These are phyloP conservation scores for Amblyjoppa fuscipennis DNA, from an alignment of 2,888 invertebrate species.

Conservation along the genomic window DNA sequence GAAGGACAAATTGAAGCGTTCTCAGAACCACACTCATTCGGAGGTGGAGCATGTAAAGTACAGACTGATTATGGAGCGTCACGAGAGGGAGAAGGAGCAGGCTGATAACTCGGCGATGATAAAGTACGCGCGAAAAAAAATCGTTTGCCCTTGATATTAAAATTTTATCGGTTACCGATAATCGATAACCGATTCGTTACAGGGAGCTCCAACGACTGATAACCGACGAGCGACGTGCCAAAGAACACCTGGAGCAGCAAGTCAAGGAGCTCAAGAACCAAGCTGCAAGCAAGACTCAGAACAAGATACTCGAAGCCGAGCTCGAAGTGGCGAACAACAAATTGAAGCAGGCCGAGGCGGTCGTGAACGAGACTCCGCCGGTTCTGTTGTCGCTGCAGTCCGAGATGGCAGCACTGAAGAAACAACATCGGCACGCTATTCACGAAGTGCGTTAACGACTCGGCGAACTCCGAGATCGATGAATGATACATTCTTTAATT, in stretches of 20 bases:
- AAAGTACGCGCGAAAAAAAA: slow-evolving; percentile 85
- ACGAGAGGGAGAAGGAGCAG: slow-evolving; percentile 93
- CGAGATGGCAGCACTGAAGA: slow-evolving; percentile 91
- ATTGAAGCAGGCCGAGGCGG: slow-evolving; percentile 89
- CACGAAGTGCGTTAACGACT: slow-evolving; percentile 86
- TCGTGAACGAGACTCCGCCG: slow-evolving; percentile 88
- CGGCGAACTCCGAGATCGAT: slow-evolving; percentile 33
- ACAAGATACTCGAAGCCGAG: slow-evolving; percentile 87
- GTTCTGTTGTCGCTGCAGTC: slow-evolving; percentile 89
- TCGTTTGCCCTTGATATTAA: slow-evolving; percentile 63
- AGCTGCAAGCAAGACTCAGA: slow-evolving; percentile 83
- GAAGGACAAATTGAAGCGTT: slow-evolving; percentile 87
- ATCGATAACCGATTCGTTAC: slow-evolving; percentile 41
- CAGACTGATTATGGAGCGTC: slow-evolving; percentile 91
- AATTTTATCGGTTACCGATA: slow-evolving; percentile 13
- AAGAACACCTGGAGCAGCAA: slow-evolving; percentile 91
- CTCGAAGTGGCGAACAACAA: slow-evolving; percentile 89
- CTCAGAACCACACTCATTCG: slow-evolving; percentile 87
- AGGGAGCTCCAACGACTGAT: slow-evolving; percentile 93
- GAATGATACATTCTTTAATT: background rate
- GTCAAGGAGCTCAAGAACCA: slow-evolving; percentile 86
- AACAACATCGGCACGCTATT: slow-evolving; percentile 90
- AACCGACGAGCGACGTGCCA: slow-evolving; percentile 90
- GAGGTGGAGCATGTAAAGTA: slow-evolving; percentile 90
- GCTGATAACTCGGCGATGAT: slow-evolving; percentile 92